Evolutionary conservation across 92 coral and sea anemone genomes (phyloP), one percentile per base, ranked within the genome.

Genomic region (Parazoanthus swiftii): DNA sequence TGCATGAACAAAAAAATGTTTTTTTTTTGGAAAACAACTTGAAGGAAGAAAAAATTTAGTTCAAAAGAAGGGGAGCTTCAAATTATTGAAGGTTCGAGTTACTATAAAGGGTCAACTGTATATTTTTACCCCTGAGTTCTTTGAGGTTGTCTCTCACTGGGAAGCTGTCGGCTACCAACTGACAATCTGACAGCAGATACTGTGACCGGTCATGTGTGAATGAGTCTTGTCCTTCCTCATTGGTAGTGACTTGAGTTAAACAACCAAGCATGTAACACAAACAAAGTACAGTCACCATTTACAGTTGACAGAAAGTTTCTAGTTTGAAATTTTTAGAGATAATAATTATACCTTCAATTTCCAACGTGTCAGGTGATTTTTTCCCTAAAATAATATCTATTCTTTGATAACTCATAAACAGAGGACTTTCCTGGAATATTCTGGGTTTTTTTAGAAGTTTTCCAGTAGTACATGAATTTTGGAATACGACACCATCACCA

Each of bases 131-230:
- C 15, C 39, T 84, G 33, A 23, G 48, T 26, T 84, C 68, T 48
- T 51, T 16, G 0, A 70, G 77, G 0, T 71, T 20, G 36, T 84
- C 87, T 46, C 21, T 43, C 63, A 46, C 26, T 26, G 87, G 87
- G 29, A 84, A 84, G 72, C 46, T 46, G 38, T 84, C 56, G 26
- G 87, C 87, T 84, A 84, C 43, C 67, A 84, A 6, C 48, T 84
- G 87, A 29, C 72, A 63, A 4, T 73, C 48, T 84, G 87, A 70
- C 65, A 84, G 74, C 9, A 84, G 66, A 84, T 70, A 84, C 44
- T 71, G 87, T 44, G 67, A 43, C 46, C 26, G 43, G 25, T 46
- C 79, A 29, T 8, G 58, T 72, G 87, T 46, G 79, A 80, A 56
- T 35, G 85, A 20, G 48, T 48, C 77, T 26, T 25, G 18, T 9